These are phyloP conservation scores for Hirtodrosophila alboralis DNA, from an alignment of 2,888 invertebrate genomes.

Conservation along the genomic window DNA sequence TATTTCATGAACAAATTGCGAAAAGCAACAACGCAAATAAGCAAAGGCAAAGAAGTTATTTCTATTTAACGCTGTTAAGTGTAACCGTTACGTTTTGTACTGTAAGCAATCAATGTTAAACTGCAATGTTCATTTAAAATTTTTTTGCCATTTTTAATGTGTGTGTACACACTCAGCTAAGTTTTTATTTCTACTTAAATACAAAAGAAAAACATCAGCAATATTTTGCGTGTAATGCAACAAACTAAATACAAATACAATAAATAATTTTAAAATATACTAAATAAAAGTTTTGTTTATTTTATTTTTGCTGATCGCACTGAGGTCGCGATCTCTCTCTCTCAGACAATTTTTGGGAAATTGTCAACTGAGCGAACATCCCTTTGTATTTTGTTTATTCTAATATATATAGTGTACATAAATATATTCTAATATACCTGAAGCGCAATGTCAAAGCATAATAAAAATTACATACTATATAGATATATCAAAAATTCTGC, in stretches of 20 bases:
- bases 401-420: conserved; percentile 5
- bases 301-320: conserved; percentile 4
- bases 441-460: conserved; percentile 42
- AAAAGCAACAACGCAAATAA: conserved; percentile 28
- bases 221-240: conserved; percentile 48
- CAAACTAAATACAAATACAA: conserved; percentile 61
- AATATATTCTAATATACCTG: conserved; percentile 20
- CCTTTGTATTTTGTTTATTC: conserved; percentile 21
- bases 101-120: conserved; percentile 66
- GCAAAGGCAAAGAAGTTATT: conserved; percentile 69
- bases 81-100: conserved; percentile 76
- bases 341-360: conserved; percentile 8
- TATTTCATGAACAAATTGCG: conserved; percentile 73
- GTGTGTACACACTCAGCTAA: too few relatives aligned
- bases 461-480: conserved; percentile 52
- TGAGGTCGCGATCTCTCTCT: neutral
- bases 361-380: conserved; percentile 24
- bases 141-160: conserved; percentile 54
- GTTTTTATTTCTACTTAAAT: conserved; percentile 41
- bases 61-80: conserved; percentile 71
- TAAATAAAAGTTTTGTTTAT: conserved; percentile 48
- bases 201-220: conserved; percentile 11
- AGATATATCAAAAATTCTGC: conserved; percentile 23
- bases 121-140: conserved; percentile 75
- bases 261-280: conserved; percentile 74